A percentile compares a stretch with the other conserved stretches of the same genome.
These are phyloP conservation scores for Saccostrea echinata DNA, from an alignment of 1,140 invertebrate genomes.

Conservation along the genomic window DNA sequence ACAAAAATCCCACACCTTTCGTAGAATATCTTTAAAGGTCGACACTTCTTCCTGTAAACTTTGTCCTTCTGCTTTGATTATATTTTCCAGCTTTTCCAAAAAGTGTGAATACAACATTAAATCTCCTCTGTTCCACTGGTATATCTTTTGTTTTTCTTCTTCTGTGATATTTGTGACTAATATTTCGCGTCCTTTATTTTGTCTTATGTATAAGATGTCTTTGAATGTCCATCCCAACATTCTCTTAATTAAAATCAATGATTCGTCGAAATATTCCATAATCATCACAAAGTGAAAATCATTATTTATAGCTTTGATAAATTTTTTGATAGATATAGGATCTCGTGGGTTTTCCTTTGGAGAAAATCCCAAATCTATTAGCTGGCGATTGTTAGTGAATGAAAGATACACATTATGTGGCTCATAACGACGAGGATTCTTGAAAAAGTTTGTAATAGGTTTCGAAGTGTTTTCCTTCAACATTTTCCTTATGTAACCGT, in stretches of 20 bases:
- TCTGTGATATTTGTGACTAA: background rate
- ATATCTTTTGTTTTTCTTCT: background rate
- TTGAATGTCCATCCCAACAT: conserved; percentile 80
- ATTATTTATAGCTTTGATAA: conserved; percentile 53
- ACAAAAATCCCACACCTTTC: conserved; percentile 54
- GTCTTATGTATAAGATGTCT: conserved; percentile 59
- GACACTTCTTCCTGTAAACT: conserved; percentile 56
- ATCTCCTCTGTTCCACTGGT: conserved; percentile 57
- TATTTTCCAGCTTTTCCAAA: conserved; percentile 49
- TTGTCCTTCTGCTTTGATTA: conserved; percentile 32
- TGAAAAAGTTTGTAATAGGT: conserved; percentile 43
- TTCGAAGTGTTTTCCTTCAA: background rate
- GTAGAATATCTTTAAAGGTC: conserved; percentile 52
- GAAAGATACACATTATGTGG: conserved; percentile 34
- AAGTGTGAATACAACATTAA: conserved; percentile 60
- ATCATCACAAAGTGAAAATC: conserved; percentile 82
- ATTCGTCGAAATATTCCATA: conserved; percentile 82
- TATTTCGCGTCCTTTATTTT: conserved; percentile 39
- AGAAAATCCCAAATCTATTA: conserved; percentile 62
- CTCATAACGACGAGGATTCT: conserved; percentile 57
- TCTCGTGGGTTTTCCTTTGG: background rate
- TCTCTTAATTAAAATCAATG: conserved; percentile 80
- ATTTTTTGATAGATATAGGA: conserved; percentile 8
- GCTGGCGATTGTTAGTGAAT: conserved; percentile 60
- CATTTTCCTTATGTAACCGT: conserved; percentile 2